Evolutionary conservation across 1,140 invertebrate genomes (phyloP).

Genomic region (Zaprionus ornatus): DNA sequence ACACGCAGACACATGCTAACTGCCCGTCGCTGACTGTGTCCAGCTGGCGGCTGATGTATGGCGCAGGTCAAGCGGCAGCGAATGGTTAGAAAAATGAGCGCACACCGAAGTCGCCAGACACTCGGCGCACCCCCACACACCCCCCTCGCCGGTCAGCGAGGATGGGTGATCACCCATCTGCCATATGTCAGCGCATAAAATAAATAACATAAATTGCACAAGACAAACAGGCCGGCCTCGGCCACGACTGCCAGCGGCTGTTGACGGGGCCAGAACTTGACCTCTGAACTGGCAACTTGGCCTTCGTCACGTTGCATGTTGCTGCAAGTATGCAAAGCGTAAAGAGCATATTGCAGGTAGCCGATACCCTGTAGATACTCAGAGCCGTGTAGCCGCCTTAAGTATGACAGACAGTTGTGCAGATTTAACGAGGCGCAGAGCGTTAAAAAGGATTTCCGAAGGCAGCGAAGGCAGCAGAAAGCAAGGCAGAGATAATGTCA

Average conservation of each 20-base stretch:
- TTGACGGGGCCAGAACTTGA: slow-evolving; percentile 18
- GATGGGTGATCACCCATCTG: slow-evolving; percentile 23
- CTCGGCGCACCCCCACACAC: no score
- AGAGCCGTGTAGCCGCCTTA: neutral
- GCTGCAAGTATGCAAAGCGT: neutral
- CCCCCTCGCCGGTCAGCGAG: slow-evolving; percentile 44
- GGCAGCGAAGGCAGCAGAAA: slow-evolving; percentile 44
- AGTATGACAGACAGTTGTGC: slow-evolving; percentile 9
- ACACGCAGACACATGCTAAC: neutral
- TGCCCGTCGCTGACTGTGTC: slow-evolving; percentile 15
- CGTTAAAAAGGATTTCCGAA: slow-evolving; percentile 69
- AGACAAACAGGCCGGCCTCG: slow-evolving; percentile 20
- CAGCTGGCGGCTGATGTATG: slow-evolving; percentile 67
- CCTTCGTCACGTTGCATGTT: neutral
- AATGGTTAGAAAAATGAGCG: slow-evolving; percentile 69
- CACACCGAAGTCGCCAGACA: slow-evolving; percentile 25
- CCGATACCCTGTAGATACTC: neutral
- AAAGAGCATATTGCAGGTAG: neutral
- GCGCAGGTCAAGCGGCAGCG: slow-evolving; percentile 60
- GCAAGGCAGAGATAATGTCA: slow-evolving; percentile 78
- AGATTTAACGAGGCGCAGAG: slow-evolving; percentile 23
- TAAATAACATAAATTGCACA: slow-evolving; percentile 75
- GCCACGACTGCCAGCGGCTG: neutral
- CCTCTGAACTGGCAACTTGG: slow-evolving; percentile 16
- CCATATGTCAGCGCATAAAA: slow-evolving; percentile 71